Percentiles rank a stretch among this genome's conserved stretches.
Conservation (phyloP, 2,888 invertebrate genomes). For the Microplitis manilae region DNA sequence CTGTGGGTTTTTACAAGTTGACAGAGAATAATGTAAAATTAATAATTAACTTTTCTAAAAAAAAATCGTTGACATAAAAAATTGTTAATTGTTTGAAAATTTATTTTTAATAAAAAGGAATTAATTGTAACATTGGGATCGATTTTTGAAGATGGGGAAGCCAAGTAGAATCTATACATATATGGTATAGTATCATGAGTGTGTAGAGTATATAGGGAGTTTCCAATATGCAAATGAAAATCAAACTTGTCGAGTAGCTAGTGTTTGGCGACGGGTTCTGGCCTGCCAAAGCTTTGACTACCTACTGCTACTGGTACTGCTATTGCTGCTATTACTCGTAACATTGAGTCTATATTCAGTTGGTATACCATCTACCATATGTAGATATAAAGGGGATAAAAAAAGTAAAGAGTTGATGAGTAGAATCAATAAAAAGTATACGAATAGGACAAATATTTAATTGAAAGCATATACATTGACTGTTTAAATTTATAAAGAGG, state of each 20-base stretch:
- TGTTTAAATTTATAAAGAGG: background rate
- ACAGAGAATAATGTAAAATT: too few relatives aligned
- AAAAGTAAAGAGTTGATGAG: constrained; percentile 12
- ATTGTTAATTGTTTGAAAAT: too few relatives aligned
- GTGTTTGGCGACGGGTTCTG: constrained; percentile 35
- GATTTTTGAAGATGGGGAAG: background rate
- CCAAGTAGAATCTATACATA: background rate
- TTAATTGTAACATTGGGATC: too few relatives aligned
- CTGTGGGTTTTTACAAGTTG: too few relatives aligned
- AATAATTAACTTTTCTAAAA: too few relatives aligned
- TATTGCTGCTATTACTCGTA: constrained; percentile 19
- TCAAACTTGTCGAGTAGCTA: constrained; percentile 35
- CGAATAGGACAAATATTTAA: background rate
- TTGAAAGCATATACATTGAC: constrained; percentile 8
- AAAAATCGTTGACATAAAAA: too few relatives aligned
- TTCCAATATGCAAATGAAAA: constrained; percentile 41
- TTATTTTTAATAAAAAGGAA: too few relatives aligned
- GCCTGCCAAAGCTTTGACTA: constrained; percentile 17
- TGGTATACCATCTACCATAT: background rate
- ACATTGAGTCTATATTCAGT: constrained; percentile 17
- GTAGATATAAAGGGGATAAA: constrained; percentile 1
- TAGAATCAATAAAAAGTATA: background rate
- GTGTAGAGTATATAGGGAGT: constrained; percentile 1
- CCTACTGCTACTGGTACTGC: background rate
- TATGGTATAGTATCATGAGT: background rate